These are phyloP conservation scores for Clusia tigrina DNA, from an alignment of 2,888 invertebrate genomes.

Conservation along the genomic window DNA sequence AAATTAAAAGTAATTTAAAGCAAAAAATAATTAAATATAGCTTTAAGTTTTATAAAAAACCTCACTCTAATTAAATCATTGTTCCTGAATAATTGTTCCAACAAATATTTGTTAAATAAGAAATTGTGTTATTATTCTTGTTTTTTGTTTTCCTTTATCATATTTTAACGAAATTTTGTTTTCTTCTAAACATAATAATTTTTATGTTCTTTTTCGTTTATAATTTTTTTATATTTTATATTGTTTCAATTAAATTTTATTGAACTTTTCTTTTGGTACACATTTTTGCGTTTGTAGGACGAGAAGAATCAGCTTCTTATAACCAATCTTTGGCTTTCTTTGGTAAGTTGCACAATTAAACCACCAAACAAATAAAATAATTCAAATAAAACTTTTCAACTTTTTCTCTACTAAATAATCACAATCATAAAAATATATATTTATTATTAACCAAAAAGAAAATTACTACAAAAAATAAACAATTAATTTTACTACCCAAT, in stretches of 20 bases:
- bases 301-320: slow-evolving; percentile 96
- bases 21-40: slow-evolving; percentile 38
- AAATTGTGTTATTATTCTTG: slow-evolving; percentile 58
- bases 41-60: too few species aligned
- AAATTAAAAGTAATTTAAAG: slow-evolving; percentile 31
- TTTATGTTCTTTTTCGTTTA: slow-evolving; percentile 27
- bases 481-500: background rate
- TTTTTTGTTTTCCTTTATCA: slow-evolving; percentile 11
- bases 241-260: slow-evolving; percentile 29
- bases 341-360: slow-evolving; percentile 78
- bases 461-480: background rate
- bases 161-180: slow-evolving; percentile 6
- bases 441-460: slow-evolving; percentile 34
- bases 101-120: slow-evolving; percentile 52
- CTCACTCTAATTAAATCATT: slow-evolving; percentile 39
- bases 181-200: slow-evolving; percentile 22
- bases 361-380: slow-evolving; percentile 41
- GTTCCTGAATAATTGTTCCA: slow-evolving; percentile 46
- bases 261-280: slow-evolving; percentile 33
- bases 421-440: slow-evolving; percentile 35
- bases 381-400: background rate
- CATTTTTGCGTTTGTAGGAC: slow-evolving; percentile 74
- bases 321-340: slow-evolving; percentile 94
- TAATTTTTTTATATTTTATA: slow-evolving; percentile 32
- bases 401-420: slow-evolving; percentile 41